These are phyloP conservation scores for Falco columbarius DNA, from an alignment of 2,797 vertebrate genomes.

Conservation along the genomic window DNA sequence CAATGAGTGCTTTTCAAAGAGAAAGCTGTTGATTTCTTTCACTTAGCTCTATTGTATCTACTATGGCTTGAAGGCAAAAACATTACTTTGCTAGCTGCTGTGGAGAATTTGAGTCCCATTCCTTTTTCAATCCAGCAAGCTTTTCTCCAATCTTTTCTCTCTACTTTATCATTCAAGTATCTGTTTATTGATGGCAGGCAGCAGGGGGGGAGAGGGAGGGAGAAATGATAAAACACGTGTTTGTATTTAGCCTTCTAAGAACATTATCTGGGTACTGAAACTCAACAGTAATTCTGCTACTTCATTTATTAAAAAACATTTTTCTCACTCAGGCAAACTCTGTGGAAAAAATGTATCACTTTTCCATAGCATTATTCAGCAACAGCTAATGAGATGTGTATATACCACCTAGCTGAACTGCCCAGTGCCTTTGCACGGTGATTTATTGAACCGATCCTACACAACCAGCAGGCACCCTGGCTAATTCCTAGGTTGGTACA, in stretches of 20 bases:
- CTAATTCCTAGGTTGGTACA: background rate
- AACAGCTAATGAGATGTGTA: background rate
- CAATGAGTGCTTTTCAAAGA: background rate
- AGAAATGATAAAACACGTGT: background rate
- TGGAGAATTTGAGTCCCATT: background rate
- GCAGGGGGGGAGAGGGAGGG: background rate
- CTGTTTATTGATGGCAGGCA: background rate
- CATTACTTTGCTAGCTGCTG: background rate
- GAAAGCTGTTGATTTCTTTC: conserved; percentile 12
- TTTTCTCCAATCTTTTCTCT: background rate
- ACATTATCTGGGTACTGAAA: background rate
- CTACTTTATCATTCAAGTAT: background rate
- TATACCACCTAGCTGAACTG: background rate
- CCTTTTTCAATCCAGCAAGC: background rate
- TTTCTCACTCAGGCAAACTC: background rate
- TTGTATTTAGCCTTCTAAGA: background rate
- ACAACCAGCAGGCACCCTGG: background rate
- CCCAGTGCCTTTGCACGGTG: background rate
- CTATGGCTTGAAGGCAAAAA: background rate
- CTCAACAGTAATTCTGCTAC: background rate
- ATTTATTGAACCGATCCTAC: background rate
- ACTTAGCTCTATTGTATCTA: background rate
- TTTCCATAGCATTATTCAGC: background rate
- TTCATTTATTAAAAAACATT: background rate
- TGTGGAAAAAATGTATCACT: background rate